phyloP scores from a whole-genome alignment of 2,113 vertebrate species.

The Erpornis zantholeuca region DNA sequence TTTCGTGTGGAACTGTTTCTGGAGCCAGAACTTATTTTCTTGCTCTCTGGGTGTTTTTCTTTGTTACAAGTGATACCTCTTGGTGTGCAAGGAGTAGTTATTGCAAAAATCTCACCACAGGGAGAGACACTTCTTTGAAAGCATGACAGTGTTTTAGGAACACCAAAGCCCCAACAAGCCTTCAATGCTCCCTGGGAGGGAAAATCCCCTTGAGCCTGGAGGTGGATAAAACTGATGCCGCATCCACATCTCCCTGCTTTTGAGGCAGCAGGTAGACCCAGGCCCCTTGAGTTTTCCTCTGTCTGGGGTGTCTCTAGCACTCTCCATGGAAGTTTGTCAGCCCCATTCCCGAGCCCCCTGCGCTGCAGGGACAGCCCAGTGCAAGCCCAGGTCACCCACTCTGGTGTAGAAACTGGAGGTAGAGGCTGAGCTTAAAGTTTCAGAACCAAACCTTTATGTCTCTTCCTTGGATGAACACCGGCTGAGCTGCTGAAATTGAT shows the following conservation, averaged over 20 bases:
- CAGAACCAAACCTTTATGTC: background rate
- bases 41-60: background rate
- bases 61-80: background rate
- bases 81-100: background rate
- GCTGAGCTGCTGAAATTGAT: background rate
- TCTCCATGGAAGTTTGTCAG: background rate
- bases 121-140: background rate
- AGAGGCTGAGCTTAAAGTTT: background rate
- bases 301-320: background rate
- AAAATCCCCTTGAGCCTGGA: background rate
- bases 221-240: rapidly evolving
- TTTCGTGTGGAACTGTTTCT: background rate
- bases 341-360: rapidly evolving
- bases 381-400: background rate
- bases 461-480: background rate
- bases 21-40: background rate
- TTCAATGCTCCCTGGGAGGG: background rate
- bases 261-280: background rate
- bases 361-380: background rate
- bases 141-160: background rate
- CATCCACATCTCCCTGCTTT: background rate
- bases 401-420: rapidly evolving
- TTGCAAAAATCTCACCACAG: background rate
- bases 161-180: background rate
- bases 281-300: background rate